Percentiles rank a stretch among this genome's conserved stretches.
phyloP scores from a whole-genome alignment of 2,888 invertebrate species.

The Caenorhabditis panamensis region DNA sequence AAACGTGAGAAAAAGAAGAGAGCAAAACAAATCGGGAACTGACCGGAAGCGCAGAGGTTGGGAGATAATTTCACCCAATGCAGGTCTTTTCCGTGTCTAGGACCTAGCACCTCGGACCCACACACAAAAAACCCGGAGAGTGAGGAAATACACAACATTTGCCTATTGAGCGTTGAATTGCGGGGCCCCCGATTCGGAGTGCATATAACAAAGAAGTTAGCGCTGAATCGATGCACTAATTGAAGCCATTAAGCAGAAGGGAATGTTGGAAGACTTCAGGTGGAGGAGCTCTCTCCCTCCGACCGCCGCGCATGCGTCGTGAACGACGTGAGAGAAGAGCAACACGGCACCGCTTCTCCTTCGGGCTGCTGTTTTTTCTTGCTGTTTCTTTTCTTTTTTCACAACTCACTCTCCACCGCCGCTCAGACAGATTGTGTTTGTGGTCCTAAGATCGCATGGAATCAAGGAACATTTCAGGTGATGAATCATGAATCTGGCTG shows the following conservation, averaged over 20 bases:
- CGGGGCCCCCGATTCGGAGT: slow-evolving; percentile 38
- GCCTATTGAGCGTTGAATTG: slow-evolving; percentile 40
- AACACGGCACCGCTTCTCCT: slow-evolving; percentile 39
- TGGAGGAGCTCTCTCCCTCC: slow-evolving; percentile 20
- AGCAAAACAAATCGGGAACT: slow-evolving; percentile 51
- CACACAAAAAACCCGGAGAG: slow-evolving; percentile 18
- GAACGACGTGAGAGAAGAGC: slow-evolving; percentile 45
- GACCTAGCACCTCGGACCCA: too few species aligned
- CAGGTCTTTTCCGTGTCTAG: slow-evolving; percentile 24
- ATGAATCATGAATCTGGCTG: slow-evolving; percentile 24
- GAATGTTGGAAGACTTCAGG: slow-evolving; percentile 59
- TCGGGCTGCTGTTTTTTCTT: too few species aligned
- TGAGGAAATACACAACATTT: slow-evolving; percentile 31
- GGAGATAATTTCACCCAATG: slow-evolving; percentile 47
- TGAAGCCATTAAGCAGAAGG: slow-evolving; percentile 61
- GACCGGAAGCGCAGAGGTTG: slow-evolving; percentile 51
- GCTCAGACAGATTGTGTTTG: slow-evolving; percentile 21
- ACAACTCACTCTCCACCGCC: slow-evolving; percentile 32
- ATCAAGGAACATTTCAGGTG: slow-evolving; percentile 11
- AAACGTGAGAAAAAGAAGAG: slow-evolving; percentile 18
- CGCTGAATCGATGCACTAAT: slow-evolving; percentile 65
- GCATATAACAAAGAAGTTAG: slow-evolving; percentile 63
- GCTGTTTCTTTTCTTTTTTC: slow-evolving; percentile 36
- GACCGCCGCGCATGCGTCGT: slow-evolving; percentile 13
- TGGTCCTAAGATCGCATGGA: slow-evolving; percentile 5